phyloP scores from a whole-genome alignment of 30 jellyfish, hydroid and myxozoan species.

The Nemopilema nomurai region DNA sequence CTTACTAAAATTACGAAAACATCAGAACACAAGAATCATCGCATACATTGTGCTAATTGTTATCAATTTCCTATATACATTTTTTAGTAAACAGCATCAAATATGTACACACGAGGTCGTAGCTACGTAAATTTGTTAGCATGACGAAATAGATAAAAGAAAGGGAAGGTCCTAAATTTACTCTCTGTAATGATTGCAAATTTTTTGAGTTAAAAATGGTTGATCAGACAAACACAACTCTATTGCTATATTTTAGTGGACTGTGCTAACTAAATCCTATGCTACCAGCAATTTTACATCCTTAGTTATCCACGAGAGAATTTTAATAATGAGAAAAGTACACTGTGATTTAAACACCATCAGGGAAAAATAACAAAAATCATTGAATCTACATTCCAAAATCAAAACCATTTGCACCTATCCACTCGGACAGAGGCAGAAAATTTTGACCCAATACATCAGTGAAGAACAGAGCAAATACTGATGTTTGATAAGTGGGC shows the following conservation, averaged over 20 bases:
- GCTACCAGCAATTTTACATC: background rate
- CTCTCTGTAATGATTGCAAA: background rate
- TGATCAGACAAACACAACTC: background rate
- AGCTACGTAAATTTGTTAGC: background rate
- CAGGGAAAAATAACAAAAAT: background rate
- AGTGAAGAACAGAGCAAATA: background rate
- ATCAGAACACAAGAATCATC: background rate
- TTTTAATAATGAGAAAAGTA: too few relatives aligned
- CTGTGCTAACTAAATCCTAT: background rate
- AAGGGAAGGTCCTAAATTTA: background rate
- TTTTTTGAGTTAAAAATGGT: background rate
- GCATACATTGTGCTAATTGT: background rate
- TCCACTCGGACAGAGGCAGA: background rate
- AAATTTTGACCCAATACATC: background rate
- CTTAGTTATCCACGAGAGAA: background rate
- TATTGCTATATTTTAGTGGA: background rate
- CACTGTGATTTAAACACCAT: background rate
- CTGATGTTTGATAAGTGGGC: slow-evolving; percentile 18
- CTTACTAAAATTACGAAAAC: background rate
- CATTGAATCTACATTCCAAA: background rate
- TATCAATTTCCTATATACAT: slow-evolving; percentile 14
- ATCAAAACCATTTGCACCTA: background rate
- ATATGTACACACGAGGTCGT: slow-evolving; percentile 15
- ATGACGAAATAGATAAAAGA: background rate
- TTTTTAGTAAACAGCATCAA: slow-evolving; percentile 29